Percentiles rank a stretch among this genome's conserved stretches.
phyloP scores from a whole-genome alignment of 1,140 invertebrate genomes.

The Drusus annulatus region DNA sequence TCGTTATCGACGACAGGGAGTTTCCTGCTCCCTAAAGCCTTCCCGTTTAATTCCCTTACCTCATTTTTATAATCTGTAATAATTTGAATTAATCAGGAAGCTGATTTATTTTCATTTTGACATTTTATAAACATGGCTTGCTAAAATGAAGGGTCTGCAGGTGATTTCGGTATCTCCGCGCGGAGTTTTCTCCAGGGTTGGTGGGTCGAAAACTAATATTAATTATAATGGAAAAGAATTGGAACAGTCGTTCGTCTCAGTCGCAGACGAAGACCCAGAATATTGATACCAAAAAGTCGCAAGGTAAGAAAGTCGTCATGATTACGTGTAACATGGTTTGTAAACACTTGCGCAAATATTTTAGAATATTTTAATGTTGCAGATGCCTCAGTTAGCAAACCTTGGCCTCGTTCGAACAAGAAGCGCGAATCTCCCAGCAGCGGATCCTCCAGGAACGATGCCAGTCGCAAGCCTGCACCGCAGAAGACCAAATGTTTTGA shows the following conservation, averaged over 20 bases:
- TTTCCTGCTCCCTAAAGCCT: conserved; percentile 67
- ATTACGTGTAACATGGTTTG: conserved; percentile 23
- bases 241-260: conserved; percentile 74
- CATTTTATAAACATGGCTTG: conserved; percentile 83
- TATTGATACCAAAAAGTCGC: conserved; percentile 79
- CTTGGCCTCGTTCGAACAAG: conserved; percentile 75
- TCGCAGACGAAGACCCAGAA: conserved; percentile 74
- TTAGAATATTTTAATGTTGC: conserved; percentile 29
- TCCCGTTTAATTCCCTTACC: conserved; percentile 14
- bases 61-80: conserved; percentile 26
- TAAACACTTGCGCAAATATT: not conserved
- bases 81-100: conserved; percentile 51
- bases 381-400: conserved; percentile 75
- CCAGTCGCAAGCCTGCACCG: conserved; percentile 73
- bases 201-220: conserved; percentile 62
- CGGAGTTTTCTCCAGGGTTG: conserved; percentile 71
- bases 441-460: conserved; percentile 74
- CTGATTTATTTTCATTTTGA: conserved; percentile 70
- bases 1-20: conserved; percentile 78
- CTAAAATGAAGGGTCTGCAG: conserved; percentile 82
- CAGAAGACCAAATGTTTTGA: conserved; percentile 78
- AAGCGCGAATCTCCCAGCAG: conserved; percentile 75
- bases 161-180: conserved; percentile 73
- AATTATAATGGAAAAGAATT: conserved; percentile 82
- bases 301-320: conserved; percentile 73